Conservation (phyloP, 1,140 invertebrate species). For the Drosophila navojoa region DNA sequence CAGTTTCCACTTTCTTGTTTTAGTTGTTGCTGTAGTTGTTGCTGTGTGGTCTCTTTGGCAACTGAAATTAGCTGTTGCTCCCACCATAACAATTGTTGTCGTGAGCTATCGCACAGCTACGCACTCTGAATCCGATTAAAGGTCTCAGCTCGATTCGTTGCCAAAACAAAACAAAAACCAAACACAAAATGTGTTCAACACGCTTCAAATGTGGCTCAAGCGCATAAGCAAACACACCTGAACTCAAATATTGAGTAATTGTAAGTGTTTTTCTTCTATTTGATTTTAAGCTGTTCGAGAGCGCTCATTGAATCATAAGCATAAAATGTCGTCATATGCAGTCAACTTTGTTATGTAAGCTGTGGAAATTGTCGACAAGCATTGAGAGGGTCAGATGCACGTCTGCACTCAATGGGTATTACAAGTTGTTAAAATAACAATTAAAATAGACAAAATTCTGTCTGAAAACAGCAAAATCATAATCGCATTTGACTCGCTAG, state of each 20-base stretch:
- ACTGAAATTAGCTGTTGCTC: slow-evolving; percentile 25
- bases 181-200: slow-evolving; percentile 7
- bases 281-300: neutral
- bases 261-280: slow-evolving; percentile 17
- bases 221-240: slow-evolving; percentile 8
- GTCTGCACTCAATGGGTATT: neutral
- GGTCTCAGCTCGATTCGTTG: slow-evolving; percentile 22
- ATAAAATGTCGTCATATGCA: slow-evolving; percentile 19
- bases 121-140: slow-evolving; percentile 4
- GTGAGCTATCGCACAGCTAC: neutral
- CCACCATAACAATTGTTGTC: slow-evolving; percentile 20
- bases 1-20: slow-evolving; percentile 29
- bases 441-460: too few species aligned
- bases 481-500: too few species aligned
- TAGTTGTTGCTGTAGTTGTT: slow-evolving; percentile 8
- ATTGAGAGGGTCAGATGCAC: neutral
- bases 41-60: slow-evolving; percentile 32
- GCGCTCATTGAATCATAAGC: neutral
- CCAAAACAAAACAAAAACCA: slow-evolving; percentile 6
- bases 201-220: slow-evolving; percentile 11
- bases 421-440: too few species aligned
- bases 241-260: slow-evolving; percentile 23
- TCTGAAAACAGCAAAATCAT: too few species aligned
- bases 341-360: slow-evolving; percentile 1
- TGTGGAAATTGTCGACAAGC: neutral